phyloP scores from a whole-genome alignment of 2,888 invertebrate genomes.

The Onchidella celtica region DNA sequence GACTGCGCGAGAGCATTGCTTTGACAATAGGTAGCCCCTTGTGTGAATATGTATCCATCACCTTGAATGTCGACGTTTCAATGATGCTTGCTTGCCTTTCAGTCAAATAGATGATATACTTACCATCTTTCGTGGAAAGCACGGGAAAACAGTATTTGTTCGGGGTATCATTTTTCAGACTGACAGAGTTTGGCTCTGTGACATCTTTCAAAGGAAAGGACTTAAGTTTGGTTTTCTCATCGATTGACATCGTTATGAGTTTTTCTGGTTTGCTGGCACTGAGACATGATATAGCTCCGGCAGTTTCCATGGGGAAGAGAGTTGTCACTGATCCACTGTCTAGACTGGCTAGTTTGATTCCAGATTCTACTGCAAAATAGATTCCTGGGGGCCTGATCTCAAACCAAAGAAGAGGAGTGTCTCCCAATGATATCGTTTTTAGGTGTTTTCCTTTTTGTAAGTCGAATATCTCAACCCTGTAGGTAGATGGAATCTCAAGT shows the following conservation, averaged over 20 bases:
- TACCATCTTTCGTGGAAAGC: conserved; percentile 49
- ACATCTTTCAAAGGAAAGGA: conserved; percentile 2
- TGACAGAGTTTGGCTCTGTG: neutral
- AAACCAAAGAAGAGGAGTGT: conserved; percentile 46
- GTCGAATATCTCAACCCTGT: conserved; percentile 29
- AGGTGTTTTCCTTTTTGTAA: conserved; percentile 47
- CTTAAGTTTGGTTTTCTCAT: conserved; percentile 24
- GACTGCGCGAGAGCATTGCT: conserved; percentile 51
- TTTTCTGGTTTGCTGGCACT: conserved; percentile 11
- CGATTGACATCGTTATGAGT: conserved; percentile 6
- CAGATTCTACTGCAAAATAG: conserved; percentile 35
- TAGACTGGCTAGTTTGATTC: conserved; percentile 43
- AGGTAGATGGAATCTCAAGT: neutral
- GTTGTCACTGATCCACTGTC: conserved; percentile 39
- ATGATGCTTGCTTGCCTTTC: conserved; percentile 47
- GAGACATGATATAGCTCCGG: conserved; percentile 6
- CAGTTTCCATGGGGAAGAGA: conserved; percentile 9
- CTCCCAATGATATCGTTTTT: conserved; percentile 33
- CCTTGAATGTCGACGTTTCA: conserved; percentile 24
- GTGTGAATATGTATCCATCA: conserved; percentile 29
- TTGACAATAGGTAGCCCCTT: conserved; percentile 48
- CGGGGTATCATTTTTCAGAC: conserved; percentile 10
- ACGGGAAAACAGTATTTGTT: conserved; percentile 31
- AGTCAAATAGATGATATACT: conserved; percentile 39
- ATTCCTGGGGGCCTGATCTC: conserved; percentile 32